Percentiles rank a stretch among this genome's conserved stretches.
Evolutionary conservation across 92 coral and sea anemone species (phyloP).

Genomic region (Umimayanthus chanpuru): DNA sequence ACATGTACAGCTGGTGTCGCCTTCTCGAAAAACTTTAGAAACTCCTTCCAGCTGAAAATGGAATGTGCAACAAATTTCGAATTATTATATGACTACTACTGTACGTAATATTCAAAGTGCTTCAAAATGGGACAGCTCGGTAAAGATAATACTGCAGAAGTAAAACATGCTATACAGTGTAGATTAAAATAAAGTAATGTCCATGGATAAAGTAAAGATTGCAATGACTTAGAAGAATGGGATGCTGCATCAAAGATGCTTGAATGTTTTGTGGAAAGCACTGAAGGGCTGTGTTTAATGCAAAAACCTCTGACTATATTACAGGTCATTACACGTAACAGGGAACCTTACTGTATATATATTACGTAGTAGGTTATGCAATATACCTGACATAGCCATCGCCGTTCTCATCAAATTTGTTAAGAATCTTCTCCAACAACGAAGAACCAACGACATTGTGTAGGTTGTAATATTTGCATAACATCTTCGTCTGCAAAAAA

Average conservation of each 20-base stretch:
- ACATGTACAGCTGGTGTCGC: constrained; percentile 37
- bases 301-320: background rate
- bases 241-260: background rate
- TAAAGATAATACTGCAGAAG: no score
- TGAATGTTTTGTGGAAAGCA: background rate
- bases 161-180: no score
- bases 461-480: constrained; percentile 66
- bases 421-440: constrained; percentile 61
- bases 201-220: constrained; percentile 8
- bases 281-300: background rate
- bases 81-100: background rate
- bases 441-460: constrained; percentile 53
- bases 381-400: constrained; percentile 74
- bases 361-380: no score
- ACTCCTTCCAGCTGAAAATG: constrained; percentile 64
- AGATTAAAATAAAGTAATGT: background rate
- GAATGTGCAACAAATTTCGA: background rate
- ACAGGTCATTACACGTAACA: no score
- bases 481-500: constrained; percentile 57
- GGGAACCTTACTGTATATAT: no score
- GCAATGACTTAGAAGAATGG: no score
- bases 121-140: background rate
- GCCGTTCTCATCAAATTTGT: constrained; percentile 60
- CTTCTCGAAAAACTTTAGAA: constrained; percentile 63
- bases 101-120: no score